Base-by-base conservation (phyloP, 2,797 vertebrate species). In the Euphonia xanthogaster region DNA sequence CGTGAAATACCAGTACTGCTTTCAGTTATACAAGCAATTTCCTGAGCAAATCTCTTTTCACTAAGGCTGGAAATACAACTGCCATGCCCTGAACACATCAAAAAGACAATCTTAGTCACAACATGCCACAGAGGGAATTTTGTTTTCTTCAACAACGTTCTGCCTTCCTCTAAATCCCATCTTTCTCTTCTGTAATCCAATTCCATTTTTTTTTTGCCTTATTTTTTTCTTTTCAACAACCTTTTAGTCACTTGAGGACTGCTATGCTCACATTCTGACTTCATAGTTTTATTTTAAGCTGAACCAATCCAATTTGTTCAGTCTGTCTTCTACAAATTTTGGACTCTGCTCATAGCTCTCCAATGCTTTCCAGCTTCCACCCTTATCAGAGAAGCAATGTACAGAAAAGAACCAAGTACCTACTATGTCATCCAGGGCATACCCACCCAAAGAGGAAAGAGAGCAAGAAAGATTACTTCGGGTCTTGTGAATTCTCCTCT, bases 1-100 rank as follows among this genome's bases (percentile, higher is more conserved):
- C 0, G 2, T 18, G 33, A 92, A 76, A 76, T 76, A 76, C n/a
- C 58, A 39, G 33, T 73, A 73, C 23, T 55, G 48, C 24, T 78
- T 87, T 73, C 70, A 91, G 84, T 55, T 88, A 89, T 44, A 27
- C 45, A 76, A 66, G 55, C 58, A 75, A 82, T 85, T 94, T 95
- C 84, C 77, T 76, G 66, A 85, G 89, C 4, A 18, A 88, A 88
- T 44, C 55, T 67, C 68, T 33, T 65, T 86, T 72, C 67, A 39
- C 35, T 57, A 37, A 85, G 27, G 33, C 48, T 87, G 67, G 87
- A 93, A 92, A 78, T 22, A 84, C 44, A 89, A 91, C 58, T 62
- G 31, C 9, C 1, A 18, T 70, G 65, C 51, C 71, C 74, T 17
- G 23, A 92, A 88, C 8, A 18, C 60, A 84, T 78, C 62, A 92